Base-by-base conservation (phyloP, 2,113 vertebrate genomes). In the Mormyrus iriodes region DNA sequence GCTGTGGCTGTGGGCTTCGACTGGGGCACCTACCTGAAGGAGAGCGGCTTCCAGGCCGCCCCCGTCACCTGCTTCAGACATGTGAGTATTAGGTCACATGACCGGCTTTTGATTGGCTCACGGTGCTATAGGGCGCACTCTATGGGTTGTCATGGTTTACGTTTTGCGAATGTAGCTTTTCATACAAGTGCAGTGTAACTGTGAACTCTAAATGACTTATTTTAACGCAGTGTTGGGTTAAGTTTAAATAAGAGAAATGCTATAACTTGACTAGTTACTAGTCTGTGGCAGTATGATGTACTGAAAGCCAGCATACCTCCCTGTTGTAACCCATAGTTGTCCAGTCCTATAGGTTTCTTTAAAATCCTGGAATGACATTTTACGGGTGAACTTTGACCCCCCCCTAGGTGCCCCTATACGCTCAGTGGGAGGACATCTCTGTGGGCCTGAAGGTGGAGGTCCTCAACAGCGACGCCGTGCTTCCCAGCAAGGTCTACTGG, bases 401-500 rank as follows among this genome's bases (percentile, higher is more conserved):
- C 69, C 24, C 82, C 69, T 93, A 99, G 98, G 98, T 94, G 61
- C 98, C 98, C 0, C 96, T 99, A 5, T 98, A 96, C 0, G 95
- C 95, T 88, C 97, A 98, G 85, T 99, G 98, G 98, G 98, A 98
- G 1, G 97, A 99, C 39, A 94, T 99, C 91, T 89, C 92, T 0
- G 95, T 97, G 52, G 98, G 97, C 31, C 96, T 99, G 95, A 98
- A 97, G 91, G 97, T 99, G 90, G 98, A 99, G 93, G 97, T 99
- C 69, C 93, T 98, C 91, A 99, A 99, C 94, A 96, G 92, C 0
- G 97, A 98, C 0, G 97, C 98, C 0, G 95, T 98, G 86, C 96
- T 99, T 73, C 97, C 97, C 91, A 98, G 97, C 91, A 97, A 98
- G 10, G 98, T 99, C 51, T 99, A 99, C 95, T 99, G 98, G 98